These are phyloP conservation scores for Phenacoccus solenopsis DNA, from an alignment of 1,140 invertebrate genomes.

Conservation along the genomic window DNA sequence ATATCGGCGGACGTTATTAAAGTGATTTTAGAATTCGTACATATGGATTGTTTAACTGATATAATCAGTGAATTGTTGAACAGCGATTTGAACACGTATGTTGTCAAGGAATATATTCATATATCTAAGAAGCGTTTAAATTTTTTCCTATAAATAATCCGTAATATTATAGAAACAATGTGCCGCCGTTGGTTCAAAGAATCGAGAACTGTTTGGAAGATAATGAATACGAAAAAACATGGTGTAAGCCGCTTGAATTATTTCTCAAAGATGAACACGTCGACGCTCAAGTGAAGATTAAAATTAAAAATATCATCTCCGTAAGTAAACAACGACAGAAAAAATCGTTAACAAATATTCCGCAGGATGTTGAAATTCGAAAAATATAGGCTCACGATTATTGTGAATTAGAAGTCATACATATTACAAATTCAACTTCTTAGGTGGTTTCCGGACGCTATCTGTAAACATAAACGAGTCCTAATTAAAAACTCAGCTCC, in stretches of 20 bases:
- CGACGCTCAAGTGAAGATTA: not conserved
- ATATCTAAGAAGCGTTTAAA: too few relatives aligned
- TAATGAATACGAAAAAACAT: slow-evolving; percentile 4
- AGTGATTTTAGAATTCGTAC: not conserved
- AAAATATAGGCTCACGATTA: not conserved
- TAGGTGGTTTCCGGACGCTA: too few relatives aligned
- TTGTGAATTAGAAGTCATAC: too few relatives aligned
- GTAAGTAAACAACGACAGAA: too few relatives aligned
- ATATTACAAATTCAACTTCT: too few relatives aligned
- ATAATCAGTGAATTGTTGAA: not conserved
- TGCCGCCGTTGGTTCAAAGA: not conserved
- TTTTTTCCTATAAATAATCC: too few relatives aligned
- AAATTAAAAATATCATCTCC: not conserved
- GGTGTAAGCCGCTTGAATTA: not conserved
- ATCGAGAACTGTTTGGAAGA: slow-evolving; percentile 9
- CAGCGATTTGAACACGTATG: not conserved
- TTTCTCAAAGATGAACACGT: not conserved
- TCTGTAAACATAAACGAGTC: too few relatives aligned
- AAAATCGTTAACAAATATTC: too few relatives aligned
- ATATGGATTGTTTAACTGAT: not conserved
- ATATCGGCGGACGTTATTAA: not conserved
- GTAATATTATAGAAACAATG: not conserved
- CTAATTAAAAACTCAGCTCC: too few relatives aligned
- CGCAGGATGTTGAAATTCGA: too few relatives aligned
- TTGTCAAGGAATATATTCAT: too few relatives aligned